Evolutionary conservation across 2,888 invertebrate genomes (phyloP), one percentile per base, ranked within the genome.

Genomic region (Eueremaeus valkanovi): DNA sequence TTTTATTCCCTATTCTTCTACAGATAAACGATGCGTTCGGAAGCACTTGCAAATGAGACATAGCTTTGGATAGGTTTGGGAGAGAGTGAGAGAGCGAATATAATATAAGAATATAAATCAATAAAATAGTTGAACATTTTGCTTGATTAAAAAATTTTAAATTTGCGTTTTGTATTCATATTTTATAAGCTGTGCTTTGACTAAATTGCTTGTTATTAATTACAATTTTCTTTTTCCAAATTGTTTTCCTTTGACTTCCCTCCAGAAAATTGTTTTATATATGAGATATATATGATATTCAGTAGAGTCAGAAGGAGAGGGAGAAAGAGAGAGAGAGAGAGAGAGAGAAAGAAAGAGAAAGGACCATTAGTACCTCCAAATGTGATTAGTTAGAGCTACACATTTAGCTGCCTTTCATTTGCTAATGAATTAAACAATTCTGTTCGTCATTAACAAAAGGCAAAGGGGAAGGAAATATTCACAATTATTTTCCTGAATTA

Each of bases 391-490:
- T 2, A 18, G 58, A 27, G 58, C 21, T 58, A 27, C 58, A 27
- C 58, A 58, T n/a, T 58, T 58, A 27, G 16, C 27, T n/a, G 63
- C 33, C 63, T 33, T 33, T 33, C 63, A 27, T 63, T 61, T 33
- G n/a, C 63, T 33, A 63, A 63, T 63, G 63, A 58, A 58, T 58
- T 58, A 29, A 27, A 27, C 21, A 18, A 58, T 63, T 63, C 63
- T 63, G 33, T 63, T 33, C 16, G 63, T 63, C 63, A 63, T 63
- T 63, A 63, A 63, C 63, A 63, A 63, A 27, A 33, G 63, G 33
- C 31, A 63, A n/a, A 49, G 21, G 63, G 63, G 63, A 63, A 63
- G 63, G 63, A 63, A 63, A 63, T 63, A 63, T 63, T 63, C 63
- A 63, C 33, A 63, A 63, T 63, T 63, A 63, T 33, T 63, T 63